phyloP scores from a whole-genome alignment of 2,797 vertebrate genomes.

The Oreortyx pictus region DNA sequence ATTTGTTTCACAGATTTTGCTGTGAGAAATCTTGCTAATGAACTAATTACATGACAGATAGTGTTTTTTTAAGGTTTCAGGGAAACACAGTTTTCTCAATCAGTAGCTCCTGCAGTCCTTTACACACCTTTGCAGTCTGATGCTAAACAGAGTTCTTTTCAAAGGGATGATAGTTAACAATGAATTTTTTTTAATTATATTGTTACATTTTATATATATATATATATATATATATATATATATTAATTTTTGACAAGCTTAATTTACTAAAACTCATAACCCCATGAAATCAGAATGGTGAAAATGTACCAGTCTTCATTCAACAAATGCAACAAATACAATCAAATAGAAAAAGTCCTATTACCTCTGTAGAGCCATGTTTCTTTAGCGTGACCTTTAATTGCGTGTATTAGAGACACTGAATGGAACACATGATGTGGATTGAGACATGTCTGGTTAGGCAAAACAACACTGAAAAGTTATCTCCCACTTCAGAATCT shows the following conservation, averaged over 20 bases:
- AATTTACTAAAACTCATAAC: background rate
- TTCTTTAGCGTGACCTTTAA: background rate
- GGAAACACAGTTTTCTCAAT: background rate
- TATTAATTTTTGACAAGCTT: background rate
- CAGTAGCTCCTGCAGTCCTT: background rate
- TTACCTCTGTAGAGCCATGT: background rate
- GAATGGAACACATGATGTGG: background rate
- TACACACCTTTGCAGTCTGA: background rate
- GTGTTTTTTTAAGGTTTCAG: background rate
- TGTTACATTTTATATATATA: background rate
- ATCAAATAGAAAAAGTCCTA: background rate
- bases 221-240: background rate
- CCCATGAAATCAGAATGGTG: background rate
- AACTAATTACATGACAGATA: background rate
- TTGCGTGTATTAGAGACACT: background rate
- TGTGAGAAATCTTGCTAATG: background rate
- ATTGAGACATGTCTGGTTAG: background rate
- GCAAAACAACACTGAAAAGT: background rate
- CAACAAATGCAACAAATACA: background rate
- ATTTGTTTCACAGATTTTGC: background rate
- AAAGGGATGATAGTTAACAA: background rate
- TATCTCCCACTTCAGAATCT: background rate
- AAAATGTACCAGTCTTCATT: accelerated
- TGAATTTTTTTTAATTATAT: background rate
- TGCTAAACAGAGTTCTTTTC: background rate